Base-by-base conservation (phyloP, 2,888 invertebrate genomes). In the Agrotis ipsilon region DNA sequence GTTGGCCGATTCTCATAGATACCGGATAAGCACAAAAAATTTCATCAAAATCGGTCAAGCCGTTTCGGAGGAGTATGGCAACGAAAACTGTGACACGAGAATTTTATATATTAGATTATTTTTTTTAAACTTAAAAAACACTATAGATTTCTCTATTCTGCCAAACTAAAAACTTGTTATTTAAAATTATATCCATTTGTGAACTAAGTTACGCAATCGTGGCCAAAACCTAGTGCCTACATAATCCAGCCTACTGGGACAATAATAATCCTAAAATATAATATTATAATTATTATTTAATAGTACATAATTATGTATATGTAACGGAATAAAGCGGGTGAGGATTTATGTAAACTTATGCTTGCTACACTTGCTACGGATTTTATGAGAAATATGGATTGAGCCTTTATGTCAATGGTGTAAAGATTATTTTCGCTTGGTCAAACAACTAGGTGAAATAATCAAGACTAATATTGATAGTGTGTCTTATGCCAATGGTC, bases 311-410 rank as follows among this genome's bases (percentile, higher is more conserved):
- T 72, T 77, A 76, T 78, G 62, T 77, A 60, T 62, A 65, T 81
- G 65, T 83, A 83, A 72, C 75, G 86, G 86, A 80, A 66, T 70
- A 78, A 81, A 85, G 87, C 86, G 87, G 88, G 86, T 87, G 88
- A 70, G 86, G 85, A 86, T 78, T 81, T 86, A 71, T 74, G 78
- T 73, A 72, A 57, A 72, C 27, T 48, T 75, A 60, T 61, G 48
- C 48, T 60, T 72, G 70, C 75, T 49, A 76, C 71, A 79, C 68
- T 79, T 84, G 78, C 66, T 67, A 59, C 51, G 49, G 19, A 21
- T 27, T 72, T 77, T 72, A 60, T 75, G 52, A 63, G 48, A 18
- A 48, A 16, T 32, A 24, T 55, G 9, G 21, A 14, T 6, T 49
- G 3, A 16, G 5, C 21, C 7, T 24, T 57, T 32, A 75, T 51